Evolutionary conservation across 2,888 invertebrate genomes (phyloP), one percentile per base, ranked within the genome.

Genomic region (Pyralis farinalis): DNA sequence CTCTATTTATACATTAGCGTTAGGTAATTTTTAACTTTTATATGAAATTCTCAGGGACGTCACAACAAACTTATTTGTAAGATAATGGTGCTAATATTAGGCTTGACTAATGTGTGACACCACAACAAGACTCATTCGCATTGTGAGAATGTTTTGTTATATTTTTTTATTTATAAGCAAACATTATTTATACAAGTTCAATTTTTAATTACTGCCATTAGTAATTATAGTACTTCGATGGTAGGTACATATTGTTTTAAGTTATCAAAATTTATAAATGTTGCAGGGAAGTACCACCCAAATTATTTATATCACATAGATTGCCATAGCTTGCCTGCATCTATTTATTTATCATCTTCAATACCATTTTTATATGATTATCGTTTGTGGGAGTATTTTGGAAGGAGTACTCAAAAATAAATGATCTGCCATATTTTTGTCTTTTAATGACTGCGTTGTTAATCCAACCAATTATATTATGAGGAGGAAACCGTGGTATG

Each of bases 301-400:
- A 77, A 79, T 79, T 80, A 82, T 82, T 82, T 82, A 78, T 80
- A 68, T 71, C 71, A 62, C 63, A 83, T 81, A 82, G 77, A 80
- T 76, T 78, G 86, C 86, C 87, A 86, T 84, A 85, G 71, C 87
- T 87, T 88, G 85, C 88, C 87, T 85, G 81, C 86, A 84, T 79
- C 79, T 82, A 85, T 87, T 86, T 86, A 85, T 86, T 82, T 81
- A 73, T 79, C 64, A 62, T 55, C 11, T 50, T 54, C 48, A 54
- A 60, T 59, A 62, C 67, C 71, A 78, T 78, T 79, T 79, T 77
- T 81, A 69, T 77, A 75, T 71, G 60, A 82, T 66, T 67, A 70
- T 85, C 65, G 75, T 85, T 86, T 84, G 73, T 80, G 71, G 65
- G 86, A 81, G 87, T 85, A 87, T 77, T 82, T 78, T 76, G 52